Evolutionary conservation across 1,140 invertebrate genomes (phyloP).

Genomic region (Ridgeia piscesae): DNA sequence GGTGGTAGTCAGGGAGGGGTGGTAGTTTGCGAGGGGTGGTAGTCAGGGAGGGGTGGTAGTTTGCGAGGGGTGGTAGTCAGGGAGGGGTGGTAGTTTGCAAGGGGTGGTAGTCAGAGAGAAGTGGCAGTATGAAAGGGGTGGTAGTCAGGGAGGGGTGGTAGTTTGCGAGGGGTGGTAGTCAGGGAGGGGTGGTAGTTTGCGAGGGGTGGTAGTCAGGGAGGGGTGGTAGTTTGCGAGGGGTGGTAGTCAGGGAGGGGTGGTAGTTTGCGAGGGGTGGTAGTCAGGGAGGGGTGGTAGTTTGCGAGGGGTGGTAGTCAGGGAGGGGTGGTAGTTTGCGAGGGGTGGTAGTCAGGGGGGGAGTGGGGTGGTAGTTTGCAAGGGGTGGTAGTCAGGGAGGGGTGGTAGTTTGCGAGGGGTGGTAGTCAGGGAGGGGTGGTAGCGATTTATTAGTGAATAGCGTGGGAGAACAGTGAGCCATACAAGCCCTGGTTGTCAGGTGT

Average conservation of each 20-base stretch:
- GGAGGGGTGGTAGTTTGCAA: neutral
- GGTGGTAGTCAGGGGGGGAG: no score
- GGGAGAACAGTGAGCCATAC: constrained; percentile 76
- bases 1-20: no score
- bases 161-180: neutral
- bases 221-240: neutral
- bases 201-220: no score
- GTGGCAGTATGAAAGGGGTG: no score
- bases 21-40: neutral
- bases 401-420: neutral
- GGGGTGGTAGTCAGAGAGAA: neutral
- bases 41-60: neutral
- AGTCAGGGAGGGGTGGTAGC: neutral
- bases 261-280: no score
- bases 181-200: neutral
- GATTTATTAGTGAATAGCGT: constrained; percentile 61
- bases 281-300: neutral
- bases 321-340: neutral
- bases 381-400: neutral
- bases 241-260: neutral
- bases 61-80: no score
- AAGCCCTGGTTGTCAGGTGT: constrained; percentile 63
- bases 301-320: neutral
- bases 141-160: no score
- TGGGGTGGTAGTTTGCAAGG: neutral